phyloP scores from a whole-genome alignment of 2,113 vertebrate species.

The Pelobates fuscus region DNA sequence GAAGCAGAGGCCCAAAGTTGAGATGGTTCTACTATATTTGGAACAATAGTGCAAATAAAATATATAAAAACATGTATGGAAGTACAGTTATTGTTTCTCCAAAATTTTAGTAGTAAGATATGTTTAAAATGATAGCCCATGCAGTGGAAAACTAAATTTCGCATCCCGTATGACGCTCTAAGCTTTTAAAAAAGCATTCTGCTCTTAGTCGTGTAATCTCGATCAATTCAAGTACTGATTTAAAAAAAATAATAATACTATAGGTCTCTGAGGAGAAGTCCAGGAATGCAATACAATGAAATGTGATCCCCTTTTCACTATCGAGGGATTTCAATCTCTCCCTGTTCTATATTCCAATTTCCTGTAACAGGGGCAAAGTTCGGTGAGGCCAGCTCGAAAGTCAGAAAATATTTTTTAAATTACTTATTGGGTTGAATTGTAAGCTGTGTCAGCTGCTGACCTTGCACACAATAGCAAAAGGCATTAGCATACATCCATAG shows the following conservation, averaged over 20 bases:
- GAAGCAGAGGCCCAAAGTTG: too few species aligned
- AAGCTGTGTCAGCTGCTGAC: slow-evolving; percentile 7
- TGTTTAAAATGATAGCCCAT: too few species aligned
- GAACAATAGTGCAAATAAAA: too few species aligned
- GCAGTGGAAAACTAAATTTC: too few species aligned
- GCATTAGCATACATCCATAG: neutral
- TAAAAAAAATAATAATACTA: neutral
- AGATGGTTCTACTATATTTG: too few species aligned
- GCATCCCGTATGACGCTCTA: too few species aligned
- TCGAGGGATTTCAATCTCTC: slow-evolving; percentile 22
- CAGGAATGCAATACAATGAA: slow-evolving; percentile 31
- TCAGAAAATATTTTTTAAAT: slow-evolving; percentile 41
- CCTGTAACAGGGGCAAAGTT: slow-evolving; percentile 45
- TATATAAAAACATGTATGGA: too few species aligned
- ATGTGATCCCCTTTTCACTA: slow-evolving; percentile 22
- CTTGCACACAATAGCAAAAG: slow-evolving; percentile 1
- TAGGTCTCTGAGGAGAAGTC: slow-evolving; percentile 23
- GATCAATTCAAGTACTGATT: slow-evolving; percentile 2
- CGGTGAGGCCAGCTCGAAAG: slow-evolving; percentile 34
- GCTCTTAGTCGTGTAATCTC: neutral
- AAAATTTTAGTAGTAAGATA: too few species aligned
- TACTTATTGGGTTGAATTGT: slow-evolving; percentile 9
- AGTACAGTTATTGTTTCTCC: too few species aligned
- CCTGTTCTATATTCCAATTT: slow-evolving; percentile 42
- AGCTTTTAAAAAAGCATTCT: neutral